Base-by-base conservation (phyloP, 1,140 invertebrate genomes). In the Drosophila kepulauana region DNA sequence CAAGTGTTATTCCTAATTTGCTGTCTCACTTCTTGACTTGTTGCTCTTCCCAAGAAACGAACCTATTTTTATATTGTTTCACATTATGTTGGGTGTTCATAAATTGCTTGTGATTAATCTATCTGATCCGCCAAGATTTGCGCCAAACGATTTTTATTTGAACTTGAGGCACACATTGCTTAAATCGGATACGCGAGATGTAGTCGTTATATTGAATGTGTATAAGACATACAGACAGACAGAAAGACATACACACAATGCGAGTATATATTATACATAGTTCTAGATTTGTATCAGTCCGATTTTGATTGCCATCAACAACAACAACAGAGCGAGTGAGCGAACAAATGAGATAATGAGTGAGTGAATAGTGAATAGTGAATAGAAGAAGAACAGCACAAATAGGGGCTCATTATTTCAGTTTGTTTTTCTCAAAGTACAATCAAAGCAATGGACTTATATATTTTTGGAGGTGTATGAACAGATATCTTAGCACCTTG, bases 61-160 rank as follows among this genome's bases (percentile, higher is more conserved):
- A 46, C 65, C 72, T 70, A 75, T 71, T 67, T 78, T 65, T 63
- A 41, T 70, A 66, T 68, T 63, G 65, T 80, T 69, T 67, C 62
- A 25, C 20, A 38, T 45, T 80, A 75, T 20, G 62, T 71, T 87
- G 68, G 82, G 43, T 81, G 81, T 89, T 89, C 84, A 88, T 88
- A 88, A 89, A 88, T 88, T 85, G 82, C 64, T 61, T 72, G 81
- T 88, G 85, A 88, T 88, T 88, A 88, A 89, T 88, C 84, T 89
- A 81, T 88, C 81, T 89, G 85, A 87, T 87, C 80, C 84, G 72
- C 54, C 15, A 73, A 84, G 62, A 61, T 58, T 71, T 75, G 58
- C 71, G 76, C 78, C 80, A 81, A 77, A 84, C 78, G 84, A 89
- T 87, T 87, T 87, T 72, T 87, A 87, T 87, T 87, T 87, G 84